Evolutionary conservation across 2,888 invertebrate species (phyloP).

Genomic region (Tethea ocularis): DNA sequence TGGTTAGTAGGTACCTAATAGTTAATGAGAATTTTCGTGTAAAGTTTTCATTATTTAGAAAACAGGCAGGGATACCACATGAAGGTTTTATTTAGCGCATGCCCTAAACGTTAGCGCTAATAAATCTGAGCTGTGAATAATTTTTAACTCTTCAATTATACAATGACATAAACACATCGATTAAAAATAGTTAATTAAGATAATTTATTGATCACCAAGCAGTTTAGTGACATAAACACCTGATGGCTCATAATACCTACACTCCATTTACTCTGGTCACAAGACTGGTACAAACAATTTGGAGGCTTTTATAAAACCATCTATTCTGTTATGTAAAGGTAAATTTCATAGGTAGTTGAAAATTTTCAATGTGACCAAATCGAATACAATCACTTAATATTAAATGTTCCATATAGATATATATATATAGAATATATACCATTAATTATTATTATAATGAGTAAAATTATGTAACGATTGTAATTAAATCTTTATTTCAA

Average conservation of each 20-base stretch:
- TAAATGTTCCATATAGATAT: constrained; percentile 82
- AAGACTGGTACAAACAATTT: constrained; percentile 31
- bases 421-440: constrained; percentile 82
- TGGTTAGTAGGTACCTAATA: not conserved
- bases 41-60: constrained; percentile 12
- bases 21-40: too few relatives aligned
- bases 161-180: constrained; percentile 29
- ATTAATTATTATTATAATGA: constrained; percentile 80
- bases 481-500: constrained; percentile 84
- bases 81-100: constrained; percentile 10
- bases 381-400: constrained; percentile 82
- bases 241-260: constrained; percentile 35
- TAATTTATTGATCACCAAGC: constrained; percentile 43
- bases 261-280: constrained; percentile 31
- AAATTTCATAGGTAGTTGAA: constrained; percentile 23
- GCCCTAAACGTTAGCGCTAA: constrained; percentile 14
- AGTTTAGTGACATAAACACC: constrained; percentile 37
- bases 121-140: constrained; percentile 38
- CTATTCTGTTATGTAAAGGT: constrained; percentile 14
- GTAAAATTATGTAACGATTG: constrained; percentile 82
- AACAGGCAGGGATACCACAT: not conserved
- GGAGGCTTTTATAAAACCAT: constrained; percentile 34
- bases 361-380: constrained; percentile 77
- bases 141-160: not conserved
- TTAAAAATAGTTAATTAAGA: constrained; percentile 39